Evolutionary conservation across 2,113 vertebrate species (phyloP).

Genomic region (Sitta europaea): DNA sequence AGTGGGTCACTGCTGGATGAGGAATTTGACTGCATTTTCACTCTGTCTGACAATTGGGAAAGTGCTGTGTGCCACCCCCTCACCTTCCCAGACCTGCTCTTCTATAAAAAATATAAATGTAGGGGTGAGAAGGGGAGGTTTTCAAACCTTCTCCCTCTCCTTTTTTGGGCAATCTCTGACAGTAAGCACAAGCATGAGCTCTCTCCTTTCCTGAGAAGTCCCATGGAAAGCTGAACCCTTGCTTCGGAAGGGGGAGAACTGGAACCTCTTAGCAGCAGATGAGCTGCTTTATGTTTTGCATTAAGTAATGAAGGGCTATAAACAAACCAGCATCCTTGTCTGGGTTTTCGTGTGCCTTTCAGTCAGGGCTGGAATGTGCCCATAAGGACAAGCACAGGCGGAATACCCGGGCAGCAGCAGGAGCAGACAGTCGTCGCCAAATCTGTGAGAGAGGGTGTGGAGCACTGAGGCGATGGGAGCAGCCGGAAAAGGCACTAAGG

Average conservation of each 20-base stretch:
- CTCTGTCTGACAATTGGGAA: background rate
- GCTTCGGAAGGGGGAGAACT: background rate
- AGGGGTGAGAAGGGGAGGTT: background rate
- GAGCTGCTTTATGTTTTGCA: background rate
- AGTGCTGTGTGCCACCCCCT: background rate
- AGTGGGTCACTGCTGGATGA: background rate
- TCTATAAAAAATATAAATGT: background rate
- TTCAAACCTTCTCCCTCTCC: background rate
- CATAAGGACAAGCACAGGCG: background rate
- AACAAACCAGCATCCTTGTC: background rate
- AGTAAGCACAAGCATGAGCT: background rate
- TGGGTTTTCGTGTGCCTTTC: background rate
- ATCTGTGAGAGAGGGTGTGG: constrained; percentile 21
- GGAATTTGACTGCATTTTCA: background rate
- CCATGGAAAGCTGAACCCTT: background rate
- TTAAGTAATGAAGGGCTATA: background rate
- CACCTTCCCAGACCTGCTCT: background rate
- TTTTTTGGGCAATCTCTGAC: background rate
- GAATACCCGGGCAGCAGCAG: background rate
- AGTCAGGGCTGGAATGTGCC: background rate
- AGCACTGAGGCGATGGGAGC: background rate
- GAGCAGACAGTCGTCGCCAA: background rate
- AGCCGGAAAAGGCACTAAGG: constrained; percentile 30
- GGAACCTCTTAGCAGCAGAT: background rate
- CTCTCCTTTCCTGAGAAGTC: background rate